These are phyloP conservation scores for Spermophilus dauricus DNA, from an alignment of 2,113 vertebrate species.

Conservation along the genomic window DNA sequence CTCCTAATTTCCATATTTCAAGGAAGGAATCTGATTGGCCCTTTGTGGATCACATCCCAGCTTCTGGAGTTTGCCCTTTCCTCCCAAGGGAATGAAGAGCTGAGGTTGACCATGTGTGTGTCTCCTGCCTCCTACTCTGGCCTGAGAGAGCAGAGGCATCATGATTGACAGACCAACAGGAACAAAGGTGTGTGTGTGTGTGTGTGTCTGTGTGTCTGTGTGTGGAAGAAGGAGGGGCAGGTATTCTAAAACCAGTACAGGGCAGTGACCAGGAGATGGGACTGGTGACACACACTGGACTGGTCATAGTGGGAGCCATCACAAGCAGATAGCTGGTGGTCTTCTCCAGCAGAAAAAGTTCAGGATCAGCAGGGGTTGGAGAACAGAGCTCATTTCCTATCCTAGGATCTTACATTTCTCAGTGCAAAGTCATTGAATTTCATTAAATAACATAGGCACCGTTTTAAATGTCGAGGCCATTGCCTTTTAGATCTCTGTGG, in stretches of 20 bases:
- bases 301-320: neutral
- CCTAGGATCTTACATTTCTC: neutral
- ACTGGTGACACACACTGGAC: neutral
- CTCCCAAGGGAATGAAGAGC: neutral
- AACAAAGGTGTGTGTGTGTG: neutral
- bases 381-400: neutral
- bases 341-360: neutral
- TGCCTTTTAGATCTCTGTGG: neutral
- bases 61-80: neutral
- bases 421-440: neutral
- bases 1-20: neutral
- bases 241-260: neutral
- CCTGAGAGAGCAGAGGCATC: neutral
- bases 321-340: accelerated
- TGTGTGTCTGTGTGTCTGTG: neutral
- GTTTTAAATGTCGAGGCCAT: neutral
- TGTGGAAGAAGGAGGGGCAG: neutral
- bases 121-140: neutral
- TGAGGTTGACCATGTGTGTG: neutral
- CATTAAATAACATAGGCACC: neutral
- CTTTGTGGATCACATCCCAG: neutral
- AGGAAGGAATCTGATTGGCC: neutral
- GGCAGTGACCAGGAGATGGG: neutral
- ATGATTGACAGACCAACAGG: neutral
- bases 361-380: neutral